These are phyloP conservation scores for Myotis myotis DNA, from an alignment of 2,797 vertebrate species.

Conservation along the genomic window DNA sequence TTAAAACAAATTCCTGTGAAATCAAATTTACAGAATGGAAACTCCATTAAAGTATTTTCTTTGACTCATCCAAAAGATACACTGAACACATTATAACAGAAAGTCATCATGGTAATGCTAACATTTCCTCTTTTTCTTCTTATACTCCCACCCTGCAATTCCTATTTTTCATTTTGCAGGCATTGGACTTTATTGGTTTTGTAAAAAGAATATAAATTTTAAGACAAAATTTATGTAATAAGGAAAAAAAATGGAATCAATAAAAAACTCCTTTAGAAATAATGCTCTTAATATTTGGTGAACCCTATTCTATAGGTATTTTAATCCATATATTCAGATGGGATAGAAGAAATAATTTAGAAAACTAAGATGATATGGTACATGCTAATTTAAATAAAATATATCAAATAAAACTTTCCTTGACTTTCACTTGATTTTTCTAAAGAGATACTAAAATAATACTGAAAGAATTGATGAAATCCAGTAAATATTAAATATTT, in stretches of 20 bases:
- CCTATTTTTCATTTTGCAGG: conserved; percentile 15
- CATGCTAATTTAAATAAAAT: background rate
- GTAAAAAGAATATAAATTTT: background rate
- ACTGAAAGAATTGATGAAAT: background rate
- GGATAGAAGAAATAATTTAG: background rate
- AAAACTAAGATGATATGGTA: background rate
- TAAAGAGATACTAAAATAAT: background rate
- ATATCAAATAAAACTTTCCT: background rate
- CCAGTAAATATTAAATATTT: background rate
- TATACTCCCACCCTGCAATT: background rate
- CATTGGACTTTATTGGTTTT: background rate
- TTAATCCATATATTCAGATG: background rate
- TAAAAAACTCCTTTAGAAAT: background rate
- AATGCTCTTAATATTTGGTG: background rate
- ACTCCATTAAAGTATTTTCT: conserved; percentile 11
- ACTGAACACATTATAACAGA: background rate
- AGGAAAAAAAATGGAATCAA: background rate
- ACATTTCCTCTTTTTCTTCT: background rate
- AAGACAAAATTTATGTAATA: conserved; percentile 1
- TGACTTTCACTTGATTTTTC: background rate
- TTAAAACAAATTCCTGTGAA: background rate
- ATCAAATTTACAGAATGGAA: conserved; percentile 41
- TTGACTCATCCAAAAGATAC: background rate
- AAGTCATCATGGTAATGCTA: background rate
- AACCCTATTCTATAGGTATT: background rate